These are phyloP conservation scores for Automeris io DNA, from an alignment of 2,888 invertebrate species.

Conservation along the genomic window DNA sequence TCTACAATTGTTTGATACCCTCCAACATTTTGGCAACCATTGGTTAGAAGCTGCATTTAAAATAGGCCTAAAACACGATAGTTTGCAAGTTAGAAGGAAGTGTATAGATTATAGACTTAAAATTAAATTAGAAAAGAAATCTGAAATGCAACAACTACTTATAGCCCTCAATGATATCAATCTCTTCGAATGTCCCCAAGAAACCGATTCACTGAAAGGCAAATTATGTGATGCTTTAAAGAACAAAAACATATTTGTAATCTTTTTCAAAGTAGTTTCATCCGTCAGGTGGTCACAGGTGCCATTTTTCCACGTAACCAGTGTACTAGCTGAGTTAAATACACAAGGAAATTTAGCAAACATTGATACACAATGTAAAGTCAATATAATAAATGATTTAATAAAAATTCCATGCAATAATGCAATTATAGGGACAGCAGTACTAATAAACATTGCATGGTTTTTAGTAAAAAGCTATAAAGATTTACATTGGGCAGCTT, in stretches of 20 bases:
- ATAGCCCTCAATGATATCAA: constrained; percentile 56
- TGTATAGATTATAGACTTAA: constrained; percentile 50
- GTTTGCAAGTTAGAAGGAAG: constrained; percentile 48
- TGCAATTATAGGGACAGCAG: constrained; percentile 47
- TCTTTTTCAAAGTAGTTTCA: constrained; percentile 42
- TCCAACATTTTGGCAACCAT: constrained; percentile 35
- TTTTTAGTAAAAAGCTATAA: constrained; percentile 41
- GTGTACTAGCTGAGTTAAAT: constrained; percentile 30
- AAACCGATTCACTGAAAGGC: constrained; percentile 28
- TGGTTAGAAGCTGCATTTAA: constrained; percentile 60
- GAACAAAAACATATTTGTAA: constrained; percentile 26
- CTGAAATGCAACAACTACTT: constrained; percentile 42
- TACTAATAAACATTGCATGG: constrained; percentile 38
- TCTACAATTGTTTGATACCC: constrained; percentile 58
- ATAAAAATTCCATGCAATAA: constrained; percentile 54
- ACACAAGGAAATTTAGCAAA: constrained; percentile 13
- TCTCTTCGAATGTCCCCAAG: constrained; percentile 40
- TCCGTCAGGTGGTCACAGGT: constrained; percentile 55
- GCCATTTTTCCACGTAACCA: constrained; percentile 48
- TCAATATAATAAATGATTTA: constrained; percentile 31
- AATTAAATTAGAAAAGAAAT: constrained; percentile 25
- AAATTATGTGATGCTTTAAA: constrained; percentile 26
- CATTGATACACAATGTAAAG: constrained; percentile 15
- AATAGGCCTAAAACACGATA: constrained; percentile 61
- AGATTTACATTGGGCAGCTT: constrained; percentile 36